A percentile compares a stretch with the other conserved stretches of the same genome.
phyloP scores from a whole-genome alignment of 92 coral and sea anemone genomes.

The Nematostella vectensis region DNA sequence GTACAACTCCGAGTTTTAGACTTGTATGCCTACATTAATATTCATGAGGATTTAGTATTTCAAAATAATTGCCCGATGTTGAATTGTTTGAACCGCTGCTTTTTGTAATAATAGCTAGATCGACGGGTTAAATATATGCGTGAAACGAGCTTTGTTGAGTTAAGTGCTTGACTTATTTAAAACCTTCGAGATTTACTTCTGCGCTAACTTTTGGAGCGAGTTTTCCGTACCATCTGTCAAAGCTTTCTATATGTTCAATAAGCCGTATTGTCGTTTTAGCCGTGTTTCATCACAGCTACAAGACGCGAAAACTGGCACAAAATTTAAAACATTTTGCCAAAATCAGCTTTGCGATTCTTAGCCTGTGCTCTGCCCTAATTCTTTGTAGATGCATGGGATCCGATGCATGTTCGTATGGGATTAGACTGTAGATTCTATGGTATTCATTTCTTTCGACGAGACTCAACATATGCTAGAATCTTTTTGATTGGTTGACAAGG shows the following conservation, averaged over 20 bases:
- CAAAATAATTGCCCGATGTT: conserved; percentile 19
- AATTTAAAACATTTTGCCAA: too few species aligned
- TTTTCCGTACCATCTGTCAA: too few species aligned
- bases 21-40: conserved; percentile 32
- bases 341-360: neutral
- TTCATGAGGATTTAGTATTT: conserved; percentile 38
- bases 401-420: too few species aligned
- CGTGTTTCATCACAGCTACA: too few species aligned
- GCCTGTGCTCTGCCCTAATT: neutral
- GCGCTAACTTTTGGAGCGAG: too few species aligned
- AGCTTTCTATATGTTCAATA: too few species aligned
- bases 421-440: too few species aligned
- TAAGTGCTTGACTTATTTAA: neutral
- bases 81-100: conserved; percentile 40
- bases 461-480: conserved; percentile 6
- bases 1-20: conserved; percentile 3
- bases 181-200: too few species aligned
- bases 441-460: conserved; percentile 10
- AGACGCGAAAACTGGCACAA: too few species aligned
- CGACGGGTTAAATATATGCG: neutral
- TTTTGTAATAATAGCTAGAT: neutral
- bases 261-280: too few species aligned
- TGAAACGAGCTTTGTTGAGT: neutral
- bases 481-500: conserved; percentile 24
- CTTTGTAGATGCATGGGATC: too few species aligned